Evolutionary conservation across 1,140 invertebrate genomes (phyloP), one percentile per base, ranked within the genome.

Genomic region (Pseudomyrmex sp.): DNA sequence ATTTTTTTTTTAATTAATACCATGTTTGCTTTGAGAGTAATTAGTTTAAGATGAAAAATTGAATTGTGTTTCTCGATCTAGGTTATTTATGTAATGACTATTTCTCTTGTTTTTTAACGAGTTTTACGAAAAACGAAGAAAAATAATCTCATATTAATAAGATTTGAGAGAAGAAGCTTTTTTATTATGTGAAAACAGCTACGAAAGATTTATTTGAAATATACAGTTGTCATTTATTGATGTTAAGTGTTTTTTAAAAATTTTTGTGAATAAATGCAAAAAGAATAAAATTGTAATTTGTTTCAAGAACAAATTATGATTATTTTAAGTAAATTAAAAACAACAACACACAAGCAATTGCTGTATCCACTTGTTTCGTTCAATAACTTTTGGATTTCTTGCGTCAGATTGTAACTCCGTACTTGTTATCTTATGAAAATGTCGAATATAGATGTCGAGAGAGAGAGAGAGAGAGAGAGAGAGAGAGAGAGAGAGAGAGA

Each of bases 361-460:
- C 20, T 44, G 46, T 35, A 35, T 35, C 26, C 10, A 35, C 7
- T 58, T 79, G 70, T 70, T 20, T 15, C 13, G 35, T 20, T 56
- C 8, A 68, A 70, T 70, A 35, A 79, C 20, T 69, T 58, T 46
- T 58, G 35, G 23, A 2, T 15, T 35, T 9, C 50, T 86, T 70
- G 65, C 79, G 85, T 70, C 66, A 26, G 82, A 77, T 83, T 44
- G 66, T 26, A 48, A 13, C 48, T 44, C 20, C 18, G 3, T 82
- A 82, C 84, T 77, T 73, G 85, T 79, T 62, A 70, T 26, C 70
- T 88, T 84, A 79, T 85, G 75, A 82, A 82, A 63, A 58, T 75
- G 50, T 20, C 44, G 70, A 54, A 76, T 88, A 66, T 61, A 50
- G 26, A 73, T 62, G 54, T 48, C 23, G 46, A 61, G 68, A 72